phyloP scores from a whole-genome alignment of 1,140 invertebrate species.

The Leptopilina clavipes region DNA sequence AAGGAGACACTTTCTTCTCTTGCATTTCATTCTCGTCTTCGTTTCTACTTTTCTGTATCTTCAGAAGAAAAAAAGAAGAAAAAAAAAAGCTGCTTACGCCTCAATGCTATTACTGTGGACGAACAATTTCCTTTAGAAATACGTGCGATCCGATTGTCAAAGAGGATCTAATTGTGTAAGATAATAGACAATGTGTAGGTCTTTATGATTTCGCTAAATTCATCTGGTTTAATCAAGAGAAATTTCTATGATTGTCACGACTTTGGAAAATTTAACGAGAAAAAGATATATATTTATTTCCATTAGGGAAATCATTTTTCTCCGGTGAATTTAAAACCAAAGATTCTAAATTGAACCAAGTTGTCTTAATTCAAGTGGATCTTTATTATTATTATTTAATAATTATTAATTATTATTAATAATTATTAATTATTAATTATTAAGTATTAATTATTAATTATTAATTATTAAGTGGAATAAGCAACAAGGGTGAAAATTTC shows the following conservation, averaged over 20 bases:
- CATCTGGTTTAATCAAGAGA: background rate
- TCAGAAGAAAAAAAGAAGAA: too few relatives aligned
- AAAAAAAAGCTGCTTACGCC: conserved; percentile 12
- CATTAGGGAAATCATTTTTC: background rate
- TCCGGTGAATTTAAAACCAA: background rate
- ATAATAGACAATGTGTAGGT: background rate
- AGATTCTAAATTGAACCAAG: background rate
- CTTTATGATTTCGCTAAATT: background rate
- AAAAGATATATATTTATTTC: background rate
- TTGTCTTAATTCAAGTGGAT: too few relatives aligned
- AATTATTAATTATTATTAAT: too few relatives aligned
- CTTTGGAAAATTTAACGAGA: background rate
- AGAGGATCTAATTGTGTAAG: conserved; percentile 6
- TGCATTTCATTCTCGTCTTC: too few relatives aligned
- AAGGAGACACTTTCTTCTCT: too few relatives aligned
- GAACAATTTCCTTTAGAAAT: conserved; percentile 25
- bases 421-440: too few relatives aligned
- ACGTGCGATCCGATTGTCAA: conserved; percentile 14
- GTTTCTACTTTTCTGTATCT: conserved; percentile 9
- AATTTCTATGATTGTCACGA: background rate
- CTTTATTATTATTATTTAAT: background rate
- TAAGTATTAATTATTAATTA: too few relatives aligned
- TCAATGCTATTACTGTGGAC: conserved; percentile 23
- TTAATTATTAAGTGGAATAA: too few relatives aligned
- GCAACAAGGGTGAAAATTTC: too few relatives aligned